Percentiles rank a stretch among this genome's conserved stretches.
These are phyloP conservation scores for Grantiella picta DNA, from an alignment of 2,113 vertebrate species.

Conservation along the genomic window DNA sequence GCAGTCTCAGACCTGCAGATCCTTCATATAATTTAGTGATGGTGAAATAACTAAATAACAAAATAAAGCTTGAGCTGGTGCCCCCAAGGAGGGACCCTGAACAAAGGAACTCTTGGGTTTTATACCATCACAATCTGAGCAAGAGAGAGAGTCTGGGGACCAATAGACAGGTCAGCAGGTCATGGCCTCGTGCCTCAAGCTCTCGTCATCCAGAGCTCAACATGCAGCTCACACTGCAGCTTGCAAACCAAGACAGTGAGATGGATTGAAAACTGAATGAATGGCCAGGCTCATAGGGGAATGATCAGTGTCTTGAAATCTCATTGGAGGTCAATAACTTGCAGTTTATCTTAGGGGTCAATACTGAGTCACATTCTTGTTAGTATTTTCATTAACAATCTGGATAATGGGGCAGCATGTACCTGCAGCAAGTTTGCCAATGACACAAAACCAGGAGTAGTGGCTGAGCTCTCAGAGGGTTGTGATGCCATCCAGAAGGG, in stretches of 20 bases:
- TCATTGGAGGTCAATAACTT: background rate
- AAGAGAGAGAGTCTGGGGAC: background rate
- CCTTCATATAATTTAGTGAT: background rate
- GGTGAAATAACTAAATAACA: background rate
- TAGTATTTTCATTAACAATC: background rate
- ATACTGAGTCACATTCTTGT: background rate
- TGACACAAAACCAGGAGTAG: background rate
- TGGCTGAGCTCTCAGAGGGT: background rate
- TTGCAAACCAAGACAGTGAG: background rate
- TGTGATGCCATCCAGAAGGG: background rate
- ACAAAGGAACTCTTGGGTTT: background rate
- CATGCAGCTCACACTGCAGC: background rate
- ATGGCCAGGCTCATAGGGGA: background rate
- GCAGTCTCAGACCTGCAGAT: background rate
- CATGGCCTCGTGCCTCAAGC: rapidly evolving
- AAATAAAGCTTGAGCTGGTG: background rate
- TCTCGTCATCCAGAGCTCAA: background rate
- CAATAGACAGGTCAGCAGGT: background rate
- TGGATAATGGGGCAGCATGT: background rate
- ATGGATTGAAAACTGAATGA: background rate
- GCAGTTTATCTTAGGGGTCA: background rate
- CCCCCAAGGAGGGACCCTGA: background rate
- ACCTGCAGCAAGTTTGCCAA: background rate
- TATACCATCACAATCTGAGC: background rate
- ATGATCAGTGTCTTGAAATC: background rate